phyloP scores from a whole-genome alignment of 2,113 vertebrate species.

The Asarcornis scutulata region DNA sequence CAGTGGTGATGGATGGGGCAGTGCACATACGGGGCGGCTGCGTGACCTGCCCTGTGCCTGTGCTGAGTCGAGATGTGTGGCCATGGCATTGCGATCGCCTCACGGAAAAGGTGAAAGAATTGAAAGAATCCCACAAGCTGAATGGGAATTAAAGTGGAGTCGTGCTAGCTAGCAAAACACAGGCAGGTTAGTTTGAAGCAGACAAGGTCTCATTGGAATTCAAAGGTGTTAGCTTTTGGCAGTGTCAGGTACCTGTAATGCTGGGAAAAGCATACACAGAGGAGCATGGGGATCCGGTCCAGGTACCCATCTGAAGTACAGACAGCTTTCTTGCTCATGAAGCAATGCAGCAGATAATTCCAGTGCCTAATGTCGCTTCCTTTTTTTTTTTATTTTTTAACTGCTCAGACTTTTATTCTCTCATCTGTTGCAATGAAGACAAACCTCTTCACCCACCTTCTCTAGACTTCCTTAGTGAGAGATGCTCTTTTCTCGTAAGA shows the following conservation, averaged over 20 bases:
- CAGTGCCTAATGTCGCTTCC: not conserved
- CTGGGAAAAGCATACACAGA: not conserved
- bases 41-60: too few relatives aligned
- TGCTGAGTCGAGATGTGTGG: not conserved
- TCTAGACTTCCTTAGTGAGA: not conserved
- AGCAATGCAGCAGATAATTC: not conserved
- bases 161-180: not conserved
- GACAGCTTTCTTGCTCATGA: not conserved
- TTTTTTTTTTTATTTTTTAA: not conserved
- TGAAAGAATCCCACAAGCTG: not conserved
- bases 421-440: not conserved
- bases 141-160: not conserved
- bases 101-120: too few relatives aligned
- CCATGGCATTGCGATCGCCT: too few relatives aligned
- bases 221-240: not conserved
- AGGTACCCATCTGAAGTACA: not conserved
- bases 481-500: not conserved
- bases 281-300: not conserved
- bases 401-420: not conserved
- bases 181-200: not conserved
- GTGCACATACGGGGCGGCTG: accelerated
- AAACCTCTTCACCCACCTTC: not conserved
- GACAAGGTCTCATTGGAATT: not conserved
- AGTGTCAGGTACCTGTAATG: not conserved
- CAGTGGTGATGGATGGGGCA: not conserved